A percentile compares a stretch with the other conserved stretches of the same genome.
Conservation (phyloP, 2,113 vertebrate genomes). For the Callipepla californica region DNA sequence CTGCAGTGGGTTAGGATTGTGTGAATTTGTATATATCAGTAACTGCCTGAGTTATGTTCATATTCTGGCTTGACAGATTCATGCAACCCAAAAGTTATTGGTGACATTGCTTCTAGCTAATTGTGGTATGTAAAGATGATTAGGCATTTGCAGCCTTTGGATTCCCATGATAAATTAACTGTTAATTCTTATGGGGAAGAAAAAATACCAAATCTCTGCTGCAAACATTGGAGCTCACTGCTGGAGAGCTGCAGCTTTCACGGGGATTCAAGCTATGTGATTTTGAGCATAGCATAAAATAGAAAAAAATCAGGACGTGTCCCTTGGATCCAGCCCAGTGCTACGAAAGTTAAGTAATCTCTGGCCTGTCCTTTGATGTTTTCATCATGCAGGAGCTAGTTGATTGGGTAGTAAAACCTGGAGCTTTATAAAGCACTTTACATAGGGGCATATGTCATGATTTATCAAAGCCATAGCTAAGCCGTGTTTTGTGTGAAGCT, state of each 20-base stretch:
- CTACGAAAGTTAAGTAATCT: background rate
- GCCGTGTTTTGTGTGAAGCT: background rate
- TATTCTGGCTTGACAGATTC: background rate
- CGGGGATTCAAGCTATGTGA: fast-evolving
- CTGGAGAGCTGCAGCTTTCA: background rate
- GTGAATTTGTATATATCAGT: background rate
- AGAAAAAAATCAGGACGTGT: background rate
- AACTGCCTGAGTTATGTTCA: background rate
- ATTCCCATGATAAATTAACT: background rate
- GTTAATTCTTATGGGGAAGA: background rate
- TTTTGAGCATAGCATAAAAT: background rate
- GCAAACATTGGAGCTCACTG: background rate
- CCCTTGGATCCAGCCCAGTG: background rate
- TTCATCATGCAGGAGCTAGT: background rate
- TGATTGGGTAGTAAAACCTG: background rate
- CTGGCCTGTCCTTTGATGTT: background rate
- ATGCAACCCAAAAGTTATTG: background rate
- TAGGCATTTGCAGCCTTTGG: background rate
- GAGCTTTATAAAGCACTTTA: background rate
- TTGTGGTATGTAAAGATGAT: background rate
- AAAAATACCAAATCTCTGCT: background rate
- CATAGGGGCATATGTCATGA: too few species aligned
- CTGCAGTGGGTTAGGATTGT: background rate
- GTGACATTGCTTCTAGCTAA: background rate
- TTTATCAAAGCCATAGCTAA: background rate